Percentiles rank a stretch among this genome's conserved stretches.
These are phyloP conservation scores for Oncorhynchus clarkii DNA, from an alignment of 2,113 vertebrate species.

Conservation along the genomic window DNA sequence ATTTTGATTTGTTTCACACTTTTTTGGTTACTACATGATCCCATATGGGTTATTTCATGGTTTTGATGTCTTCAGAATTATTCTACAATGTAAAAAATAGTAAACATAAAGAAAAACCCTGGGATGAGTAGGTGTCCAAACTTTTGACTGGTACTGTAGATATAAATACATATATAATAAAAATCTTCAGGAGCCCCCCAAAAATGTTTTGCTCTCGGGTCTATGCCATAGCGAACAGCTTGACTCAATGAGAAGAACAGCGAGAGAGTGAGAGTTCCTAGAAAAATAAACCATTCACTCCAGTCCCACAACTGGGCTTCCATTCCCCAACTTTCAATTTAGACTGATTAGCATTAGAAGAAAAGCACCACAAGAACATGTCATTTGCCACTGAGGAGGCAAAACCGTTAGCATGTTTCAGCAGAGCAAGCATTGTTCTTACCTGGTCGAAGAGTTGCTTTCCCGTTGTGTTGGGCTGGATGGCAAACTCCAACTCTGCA, in stretches of 20 bases:
- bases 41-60: too few relatives aligned
- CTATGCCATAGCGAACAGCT: neutral
- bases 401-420: neutral
- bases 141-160: too few relatives aligned
- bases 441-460: constrained; percentile 99
- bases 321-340: neutral
- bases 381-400: neutral
- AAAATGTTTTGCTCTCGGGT: neutral
- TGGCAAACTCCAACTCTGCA: constrained; percentile 97
- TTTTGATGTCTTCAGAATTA: too few relatives aligned
- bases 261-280: neutral
- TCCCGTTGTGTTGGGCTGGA: constrained; percentile 96
- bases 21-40: too few relatives aligned
- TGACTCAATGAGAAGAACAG: neutral
- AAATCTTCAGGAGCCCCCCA: too few relatives aligned
- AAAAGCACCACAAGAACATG: neutral
- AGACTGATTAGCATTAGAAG: constrained; percentile 19
- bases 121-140: too few relatives aligned
- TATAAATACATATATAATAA: too few relatives aligned
- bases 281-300: rapidly evolving
- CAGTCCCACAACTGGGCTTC: neutral
- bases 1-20: too few relatives aligned
- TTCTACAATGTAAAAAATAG: too few relatives aligned
- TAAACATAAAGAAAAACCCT: too few relatives aligned
- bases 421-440: constrained; percentile 19